Evolutionary conservation across 2,888 invertebrate genomes (phyloP).

Genomic region (Drosophila parthenogenetica): DNA sequence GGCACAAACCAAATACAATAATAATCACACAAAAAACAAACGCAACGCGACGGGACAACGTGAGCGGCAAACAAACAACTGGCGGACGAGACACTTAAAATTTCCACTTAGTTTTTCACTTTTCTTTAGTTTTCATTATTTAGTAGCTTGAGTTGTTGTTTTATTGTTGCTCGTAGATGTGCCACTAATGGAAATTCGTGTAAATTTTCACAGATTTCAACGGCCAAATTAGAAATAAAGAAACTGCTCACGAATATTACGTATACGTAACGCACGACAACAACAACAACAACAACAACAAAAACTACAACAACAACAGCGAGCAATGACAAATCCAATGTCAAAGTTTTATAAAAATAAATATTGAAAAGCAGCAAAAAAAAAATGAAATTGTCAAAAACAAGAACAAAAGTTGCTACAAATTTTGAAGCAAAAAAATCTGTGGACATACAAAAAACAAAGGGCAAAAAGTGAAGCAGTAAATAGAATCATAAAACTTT

Average conservation of each 20-base stretch:
- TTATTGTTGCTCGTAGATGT: slow-evolving; percentile 1
- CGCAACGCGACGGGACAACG: slow-evolving; percentile 49
- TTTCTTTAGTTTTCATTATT: slow-evolving; percentile 11
- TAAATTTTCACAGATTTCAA: slow-evolving; percentile 21
- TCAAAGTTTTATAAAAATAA: slow-evolving; percentile 81
- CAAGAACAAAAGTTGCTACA: background rate
- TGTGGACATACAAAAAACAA: background rate
- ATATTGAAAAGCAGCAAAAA: slow-evolving; percentile 55
- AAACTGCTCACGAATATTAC: slow-evolving; percentile 61
- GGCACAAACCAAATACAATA: slow-evolving; percentile 53
- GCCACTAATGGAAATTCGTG: slow-evolving; percentile 33
- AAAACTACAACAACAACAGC: slow-evolving; percentile 41
- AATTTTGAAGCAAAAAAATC: background rate
- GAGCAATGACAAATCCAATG: slow-evolving; percentile 83
- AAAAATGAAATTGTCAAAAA: slow-evolving; percentile 10
- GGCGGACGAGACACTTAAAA: slow-evolving; percentile 12
- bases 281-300: slow-evolving; percentile 49
- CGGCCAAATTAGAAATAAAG: slow-evolving; percentile 25
- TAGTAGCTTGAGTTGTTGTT: background rate
- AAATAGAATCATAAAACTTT: background rate
- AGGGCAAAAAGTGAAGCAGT: too few relatives aligned
- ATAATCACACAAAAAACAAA: slow-evolving; percentile 42
- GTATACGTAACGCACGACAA: slow-evolving; percentile 69
- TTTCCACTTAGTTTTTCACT: slow-evolving; percentile 26
- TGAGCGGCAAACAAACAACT: slow-evolving; percentile 38